Evolutionary conservation across 2,888 invertebrate genomes (phyloP).

Genomic region (Polymixis flavicincta): DNA sequence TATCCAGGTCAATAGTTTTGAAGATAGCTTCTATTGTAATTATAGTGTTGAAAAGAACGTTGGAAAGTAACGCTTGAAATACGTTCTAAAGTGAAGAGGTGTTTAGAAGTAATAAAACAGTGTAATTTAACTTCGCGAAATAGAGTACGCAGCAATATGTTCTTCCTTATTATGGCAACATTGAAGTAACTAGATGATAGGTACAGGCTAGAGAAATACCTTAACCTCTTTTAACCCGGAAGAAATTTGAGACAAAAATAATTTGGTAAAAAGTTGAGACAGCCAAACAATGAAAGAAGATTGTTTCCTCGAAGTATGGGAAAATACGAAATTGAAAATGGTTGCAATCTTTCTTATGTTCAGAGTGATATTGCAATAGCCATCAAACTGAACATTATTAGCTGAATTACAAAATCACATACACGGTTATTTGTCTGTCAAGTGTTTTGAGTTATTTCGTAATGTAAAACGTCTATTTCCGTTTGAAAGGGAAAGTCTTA

Average conservation of each 20-base stretch:
- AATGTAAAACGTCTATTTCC: constrained; percentile 77
- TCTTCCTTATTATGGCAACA: constrained; percentile 1
- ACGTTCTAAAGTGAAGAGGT: constrained; percentile 4
- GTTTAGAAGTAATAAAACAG: constrained; percentile 3
- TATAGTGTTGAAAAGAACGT: not conserved
- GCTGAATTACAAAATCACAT: constrained; percentile 66
- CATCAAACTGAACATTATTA: constrained; percentile 71
- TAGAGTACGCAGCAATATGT: not conserved
- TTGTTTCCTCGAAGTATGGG: constrained; percentile 45
- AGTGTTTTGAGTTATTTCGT: constrained; percentile 73
- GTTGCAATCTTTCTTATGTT: constrained; percentile 39
- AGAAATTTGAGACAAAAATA: constrained; percentile 20
- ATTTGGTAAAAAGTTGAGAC: constrained; percentile 23
- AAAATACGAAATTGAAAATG: constrained; percentile 30
- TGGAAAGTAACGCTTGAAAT: constrained; percentile 19
- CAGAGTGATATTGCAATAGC: constrained; percentile 45
- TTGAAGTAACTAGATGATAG: not conserved
- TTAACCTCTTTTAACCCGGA: constrained; percentile 1
- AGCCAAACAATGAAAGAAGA: constrained; percentile 32
- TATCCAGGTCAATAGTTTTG: constrained; percentile 45
- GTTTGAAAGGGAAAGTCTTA: constrained; percentile 79
- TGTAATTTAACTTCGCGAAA: not conserved
- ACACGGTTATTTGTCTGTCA: constrained; percentile 69
- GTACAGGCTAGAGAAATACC: not conserved
- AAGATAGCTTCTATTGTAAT: constrained; percentile 21